phyloP scores from a whole-genome alignment of 1,140 invertebrate species.

The Drosophila kepulauana region DNA sequence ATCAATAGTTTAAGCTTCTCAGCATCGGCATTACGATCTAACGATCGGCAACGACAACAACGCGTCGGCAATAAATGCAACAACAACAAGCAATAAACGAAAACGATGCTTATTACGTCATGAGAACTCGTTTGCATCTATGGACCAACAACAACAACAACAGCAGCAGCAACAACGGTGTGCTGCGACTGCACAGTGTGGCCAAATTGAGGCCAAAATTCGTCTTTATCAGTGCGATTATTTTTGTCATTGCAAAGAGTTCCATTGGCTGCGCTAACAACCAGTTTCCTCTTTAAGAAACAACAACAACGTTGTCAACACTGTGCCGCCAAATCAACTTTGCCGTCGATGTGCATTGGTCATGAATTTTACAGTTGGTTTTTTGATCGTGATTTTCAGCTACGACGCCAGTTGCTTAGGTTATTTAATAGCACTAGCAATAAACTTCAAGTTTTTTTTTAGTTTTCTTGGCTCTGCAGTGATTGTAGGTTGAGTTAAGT shows the following conservation, averaged over 20 bases:
- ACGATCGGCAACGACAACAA: constrained; percentile 8
- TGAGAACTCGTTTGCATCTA: constrained; percentile 77
- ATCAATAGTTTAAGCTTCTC: constrained; percentile 12
- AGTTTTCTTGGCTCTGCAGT: not conserved
- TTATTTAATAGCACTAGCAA: constrained; percentile 72
- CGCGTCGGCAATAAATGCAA: constrained; percentile 22
- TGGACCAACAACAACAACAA: not conserved
- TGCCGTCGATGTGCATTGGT: constrained; percentile 49
- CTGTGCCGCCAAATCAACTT: constrained; percentile 3
- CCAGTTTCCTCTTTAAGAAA: constrained; percentile 30
- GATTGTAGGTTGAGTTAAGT: constrained; percentile 51
- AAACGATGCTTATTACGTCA: constrained; percentile 68
- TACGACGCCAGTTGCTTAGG: constrained; percentile 40
- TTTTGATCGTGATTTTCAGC: constrained; percentile 82
- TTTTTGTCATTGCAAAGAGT: constrained; percentile 62
- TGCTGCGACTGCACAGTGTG: constrained; percentile 48
- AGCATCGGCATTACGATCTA: not conserved
- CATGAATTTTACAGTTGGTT: constrained; percentile 63
- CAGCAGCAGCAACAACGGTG: constrained; percentile 3
- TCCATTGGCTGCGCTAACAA: constrained; percentile 37
- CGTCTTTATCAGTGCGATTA: constrained; percentile 73
- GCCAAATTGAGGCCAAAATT: constrained; percentile 57
- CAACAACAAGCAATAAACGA: constrained; percentile 31
- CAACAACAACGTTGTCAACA: constrained; percentile 5
- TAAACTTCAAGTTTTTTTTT: constrained; percentile 80